A percentile compares a stretch with the other conserved stretches of the same genome.
These are phyloP conservation scores for Trichonephila clavata DNA, from an alignment of 1,140 invertebrate species.

Conservation along the genomic window DNA sequence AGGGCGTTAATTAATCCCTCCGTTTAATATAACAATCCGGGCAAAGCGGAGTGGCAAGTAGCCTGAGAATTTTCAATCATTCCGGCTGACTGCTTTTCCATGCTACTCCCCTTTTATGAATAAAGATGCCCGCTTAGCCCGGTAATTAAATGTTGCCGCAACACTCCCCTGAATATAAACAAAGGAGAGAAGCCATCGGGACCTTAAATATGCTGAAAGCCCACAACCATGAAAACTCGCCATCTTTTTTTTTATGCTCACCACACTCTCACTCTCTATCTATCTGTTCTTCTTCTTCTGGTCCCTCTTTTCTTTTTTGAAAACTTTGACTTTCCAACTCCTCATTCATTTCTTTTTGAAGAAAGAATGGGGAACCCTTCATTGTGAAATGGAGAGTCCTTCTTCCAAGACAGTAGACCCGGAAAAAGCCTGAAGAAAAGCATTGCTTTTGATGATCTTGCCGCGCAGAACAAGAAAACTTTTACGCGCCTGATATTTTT, in stretches of 20 bases:
- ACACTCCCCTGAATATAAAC: constrained; percentile 74
- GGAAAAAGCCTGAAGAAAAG: constrained; percentile 63
- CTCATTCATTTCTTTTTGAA: constrained; percentile 66
- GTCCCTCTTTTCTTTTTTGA: constrained; percentile 20
- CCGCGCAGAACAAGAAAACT: constrained; percentile 52
- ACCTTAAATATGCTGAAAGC: constrained; percentile 68
- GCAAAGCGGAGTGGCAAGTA: constrained; percentile 58
- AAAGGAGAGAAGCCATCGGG: constrained; percentile 68
- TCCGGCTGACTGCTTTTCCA: constrained; percentile 67
- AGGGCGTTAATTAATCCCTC: constrained; percentile 75
- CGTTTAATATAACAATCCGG: constrained; percentile 75
- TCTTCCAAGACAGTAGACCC: constrained; percentile 65
- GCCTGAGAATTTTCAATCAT: constrained; percentile 75
- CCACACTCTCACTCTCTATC: constrained; percentile 23
- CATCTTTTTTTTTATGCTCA: constrained; percentile 15
- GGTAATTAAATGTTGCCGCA: constrained; percentile 76
- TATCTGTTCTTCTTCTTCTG: constrained; percentile 31
- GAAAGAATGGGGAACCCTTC: neutral
- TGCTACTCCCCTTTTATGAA: constrained; percentile 72
- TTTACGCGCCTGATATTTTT: constrained; percentile 48
- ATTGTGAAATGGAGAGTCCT: constrained; percentile 56
- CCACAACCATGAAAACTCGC: constrained; percentile 72
- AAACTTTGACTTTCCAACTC: constrained; percentile 62
- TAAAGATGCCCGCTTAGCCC: constrained; percentile 75
- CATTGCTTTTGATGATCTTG: constrained; percentile 34